Evolutionary conservation across 2,797 vertebrate genomes (phyloP).

Genomic region (Coluber constrictor): DNA sequence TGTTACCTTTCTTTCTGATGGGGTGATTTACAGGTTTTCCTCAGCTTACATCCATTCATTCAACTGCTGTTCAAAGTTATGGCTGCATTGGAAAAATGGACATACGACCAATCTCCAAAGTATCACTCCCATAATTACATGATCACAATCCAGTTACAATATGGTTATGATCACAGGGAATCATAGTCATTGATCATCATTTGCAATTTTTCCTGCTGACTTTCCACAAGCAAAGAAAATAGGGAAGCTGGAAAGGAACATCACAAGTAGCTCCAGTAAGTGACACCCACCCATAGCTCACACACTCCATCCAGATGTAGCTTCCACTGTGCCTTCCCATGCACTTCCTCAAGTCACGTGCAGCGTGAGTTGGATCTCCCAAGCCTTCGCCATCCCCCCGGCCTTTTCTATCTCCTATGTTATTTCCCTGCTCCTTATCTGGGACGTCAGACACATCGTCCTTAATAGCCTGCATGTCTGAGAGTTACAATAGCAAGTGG

Average conservation of each 20-base stretch:
- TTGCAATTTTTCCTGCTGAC: not conserved
- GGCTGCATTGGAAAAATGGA: not conserved
- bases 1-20: not conserved
- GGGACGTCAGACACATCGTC: not conserved
- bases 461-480: not conserved
- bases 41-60: not conserved
- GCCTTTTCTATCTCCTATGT: not conserved
- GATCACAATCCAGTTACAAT: not conserved
- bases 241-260: not conserved
- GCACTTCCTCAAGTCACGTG: not conserved
- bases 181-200: not conserved
- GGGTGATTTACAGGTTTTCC: not conserved
- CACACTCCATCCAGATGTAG: not conserved
- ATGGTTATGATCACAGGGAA: not conserved
- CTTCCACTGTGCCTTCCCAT: not conserved
- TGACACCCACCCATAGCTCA: not conserved
- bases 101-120: not conserved
- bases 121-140: not conserved
- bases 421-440: not conserved
- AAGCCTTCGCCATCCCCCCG: accelerated
- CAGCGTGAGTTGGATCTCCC: not conserved
- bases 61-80: not conserved
- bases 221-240: not conserved
- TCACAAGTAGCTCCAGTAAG: not conserved
- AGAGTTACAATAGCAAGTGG: not conserved